These are phyloP conservation scores for Cotesia typhae DNA, from an alignment of 1,140 invertebrate species.

Conservation along the genomic window DNA sequence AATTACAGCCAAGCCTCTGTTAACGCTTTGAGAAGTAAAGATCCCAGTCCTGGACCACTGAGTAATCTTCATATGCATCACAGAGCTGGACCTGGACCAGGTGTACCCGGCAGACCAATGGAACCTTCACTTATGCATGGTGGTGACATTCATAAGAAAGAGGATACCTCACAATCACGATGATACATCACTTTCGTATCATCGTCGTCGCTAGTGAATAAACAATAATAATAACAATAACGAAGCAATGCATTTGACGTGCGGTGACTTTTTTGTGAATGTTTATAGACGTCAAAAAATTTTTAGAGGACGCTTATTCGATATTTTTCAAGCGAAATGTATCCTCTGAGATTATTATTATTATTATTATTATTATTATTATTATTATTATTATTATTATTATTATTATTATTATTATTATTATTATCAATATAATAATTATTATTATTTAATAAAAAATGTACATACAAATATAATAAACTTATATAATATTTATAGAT, in stretches of 20 bases:
- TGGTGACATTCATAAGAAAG: conserved; percentile 65
- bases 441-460: conserved; percentile 23
- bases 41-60: conserved; percentile 70
- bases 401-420: no score
- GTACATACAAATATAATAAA: conserved; percentile 16
- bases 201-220: conserved; percentile 44
- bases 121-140: conserved; percentile 57
- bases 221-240: conserved; percentile 26
- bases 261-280: no score
- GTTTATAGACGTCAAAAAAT: neutral
- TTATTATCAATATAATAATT: no score
- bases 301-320: conserved; percentile 25
- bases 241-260: conserved; percentile 4
- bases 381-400: no score
- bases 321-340: conserved; percentile 43
- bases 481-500: no score
- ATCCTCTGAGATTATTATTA: conserved; percentile 39
- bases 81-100: conserved; percentile 60
- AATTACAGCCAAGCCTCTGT: conserved; percentile 71
- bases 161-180: conserved; percentile 64
- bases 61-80: conserved; percentile 65
- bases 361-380: no score
- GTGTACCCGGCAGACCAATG: conserved; percentile 48
- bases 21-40: conserved; percentile 67
- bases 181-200: conserved; percentile 57